These are phyloP conservation scores for Peribatodes rhomboidaria DNA, from an alignment of 2,888 invertebrate species.

Conservation along the genomic window DNA sequence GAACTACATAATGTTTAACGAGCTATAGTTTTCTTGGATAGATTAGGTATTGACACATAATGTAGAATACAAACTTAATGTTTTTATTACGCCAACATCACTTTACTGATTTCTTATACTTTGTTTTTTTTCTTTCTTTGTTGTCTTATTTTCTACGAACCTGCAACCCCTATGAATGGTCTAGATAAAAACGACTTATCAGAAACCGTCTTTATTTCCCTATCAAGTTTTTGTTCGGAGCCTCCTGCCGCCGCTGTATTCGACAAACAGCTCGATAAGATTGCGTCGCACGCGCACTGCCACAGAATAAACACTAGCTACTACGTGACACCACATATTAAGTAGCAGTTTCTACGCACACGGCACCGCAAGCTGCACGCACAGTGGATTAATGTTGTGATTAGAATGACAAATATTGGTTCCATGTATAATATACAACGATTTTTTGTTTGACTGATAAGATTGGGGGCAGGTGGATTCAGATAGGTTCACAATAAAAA, in stretches of 20 bases:
- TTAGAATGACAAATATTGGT: slow-evolving; percentile 73
- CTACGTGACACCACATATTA: slow-evolving; percentile 2
- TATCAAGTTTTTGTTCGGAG: slow-evolving; percentile 6
- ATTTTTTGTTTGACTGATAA: slow-evolving; percentile 46
- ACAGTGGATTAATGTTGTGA: slow-evolving; percentile 55
- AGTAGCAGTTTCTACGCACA: slow-evolving; percentile 25
- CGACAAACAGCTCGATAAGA: slow-evolving; percentile 37
- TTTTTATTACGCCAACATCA: too few relatives aligned
- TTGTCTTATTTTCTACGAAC: too few relatives aligned
- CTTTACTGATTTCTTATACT: too few relatives aligned
- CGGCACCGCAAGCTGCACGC: slow-evolving; percentile 54
- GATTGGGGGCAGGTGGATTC: slow-evolving; percentile 53
- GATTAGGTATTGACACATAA: too few relatives aligned
- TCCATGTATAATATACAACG: slow-evolving; percentile 48
- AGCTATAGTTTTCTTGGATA: too few relatives aligned
- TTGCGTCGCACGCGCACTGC: slow-evolving; percentile 38
- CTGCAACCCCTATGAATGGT: too few relatives aligned
- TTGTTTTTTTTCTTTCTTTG: too few relatives aligned
- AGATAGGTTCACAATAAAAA: background rate
- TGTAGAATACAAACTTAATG: too few relatives aligned
- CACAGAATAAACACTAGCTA: slow-evolving; percentile 19
- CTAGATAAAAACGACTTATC: background rate
- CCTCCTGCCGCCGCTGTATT: slow-evolving; percentile 6
- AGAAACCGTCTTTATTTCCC: slow-evolving; percentile 3
- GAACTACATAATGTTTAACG: too few relatives aligned